These are phyloP conservation scores for Luidia sarsii DNA, from an alignment of 53 echinoderm and acorn worm species.

Conservation along the genomic window DNA sequence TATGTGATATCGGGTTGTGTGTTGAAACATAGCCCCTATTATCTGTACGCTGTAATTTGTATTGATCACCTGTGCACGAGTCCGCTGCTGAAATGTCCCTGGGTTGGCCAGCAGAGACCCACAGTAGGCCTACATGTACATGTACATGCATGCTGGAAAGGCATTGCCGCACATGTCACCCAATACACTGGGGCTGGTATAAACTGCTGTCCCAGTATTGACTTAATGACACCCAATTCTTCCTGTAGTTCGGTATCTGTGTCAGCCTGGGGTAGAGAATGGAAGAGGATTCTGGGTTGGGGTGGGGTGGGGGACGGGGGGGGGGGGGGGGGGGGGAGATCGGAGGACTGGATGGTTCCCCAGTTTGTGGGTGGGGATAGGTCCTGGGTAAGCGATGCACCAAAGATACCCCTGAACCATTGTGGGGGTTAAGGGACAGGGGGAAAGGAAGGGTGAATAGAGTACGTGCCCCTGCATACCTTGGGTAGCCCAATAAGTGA, in stretches of 20 bases:
- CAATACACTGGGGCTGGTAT: slow-evolving; percentile 22
- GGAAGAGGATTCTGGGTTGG: neutral
- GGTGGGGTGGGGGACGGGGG: neutral
- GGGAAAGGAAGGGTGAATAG: neutral
- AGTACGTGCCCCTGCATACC: slow-evolving; percentile 43
- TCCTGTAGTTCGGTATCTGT: slow-evolving; percentile 43
- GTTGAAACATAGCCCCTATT: no score
- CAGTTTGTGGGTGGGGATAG: no score
- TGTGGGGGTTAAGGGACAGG: no score
- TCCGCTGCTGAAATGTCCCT: no score
- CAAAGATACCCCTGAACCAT: neutral
- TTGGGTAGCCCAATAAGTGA: neutral
- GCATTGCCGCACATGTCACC: slow-evolving; percentile 28
- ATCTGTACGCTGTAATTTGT: no score
- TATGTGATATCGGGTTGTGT: no score
- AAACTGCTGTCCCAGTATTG: slow-evolving; percentile 33
- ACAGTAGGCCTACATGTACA: no score
- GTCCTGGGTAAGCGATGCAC: no score
- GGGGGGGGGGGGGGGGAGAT: neutral
- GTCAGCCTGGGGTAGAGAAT: neutral
- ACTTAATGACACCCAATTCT: slow-evolving; percentile 43
- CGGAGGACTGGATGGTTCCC: no score
- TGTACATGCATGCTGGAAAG: no score
- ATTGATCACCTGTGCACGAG: no score
- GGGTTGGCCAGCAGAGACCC: no score